Percentiles rank a stretch among this genome's conserved stretches.
Evolutionary conservation across 2,888 invertebrate species (phyloP).

Genomic region (Lepidonotus clava): DNA sequence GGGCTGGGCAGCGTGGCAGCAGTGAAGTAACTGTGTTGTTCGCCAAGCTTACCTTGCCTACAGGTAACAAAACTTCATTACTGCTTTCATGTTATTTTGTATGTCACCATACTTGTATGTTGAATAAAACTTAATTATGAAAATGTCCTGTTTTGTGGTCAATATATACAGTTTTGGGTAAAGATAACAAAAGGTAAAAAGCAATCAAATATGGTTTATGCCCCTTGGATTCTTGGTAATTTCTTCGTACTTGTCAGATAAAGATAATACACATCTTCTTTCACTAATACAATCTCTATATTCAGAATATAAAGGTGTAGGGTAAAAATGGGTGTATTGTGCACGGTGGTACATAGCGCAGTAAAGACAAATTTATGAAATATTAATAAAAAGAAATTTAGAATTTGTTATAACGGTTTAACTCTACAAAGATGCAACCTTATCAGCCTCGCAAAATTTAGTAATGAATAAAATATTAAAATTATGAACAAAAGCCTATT

Average conservation of each 20-base stretch:
- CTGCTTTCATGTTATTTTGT: constrained; percentile 59
- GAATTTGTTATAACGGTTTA: too few relatives aligned
- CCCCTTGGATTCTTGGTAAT: background rate
- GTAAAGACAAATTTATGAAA: background rate
- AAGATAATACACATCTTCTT: background rate
- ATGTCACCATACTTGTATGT: constrained; percentile 59
- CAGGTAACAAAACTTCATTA: constrained; percentile 5
- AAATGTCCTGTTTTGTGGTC: background rate
- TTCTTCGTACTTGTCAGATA: background rate
- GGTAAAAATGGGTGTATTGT: background rate
- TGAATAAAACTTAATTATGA: constrained; percentile 58
- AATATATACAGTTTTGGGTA: background rate
- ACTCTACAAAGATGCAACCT: too few relatives aligned
- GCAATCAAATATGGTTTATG: background rate
- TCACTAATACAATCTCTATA: background rate
- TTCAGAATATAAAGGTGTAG: background rate
- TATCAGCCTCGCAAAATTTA: background rate
- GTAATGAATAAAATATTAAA: background rate
- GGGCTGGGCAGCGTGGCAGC: constrained; percentile 26
- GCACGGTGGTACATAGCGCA: background rate
- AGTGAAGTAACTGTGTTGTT: constrained; percentile 42
- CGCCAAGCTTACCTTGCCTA: constrained; percentile 32
- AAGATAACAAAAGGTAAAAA: background rate
- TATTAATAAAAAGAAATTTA: background rate
- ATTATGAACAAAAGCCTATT: background rate